Evolutionary conservation across 1,140 invertebrate species (phyloP).

Genomic region (Sesamia nonagrioides): DNA sequence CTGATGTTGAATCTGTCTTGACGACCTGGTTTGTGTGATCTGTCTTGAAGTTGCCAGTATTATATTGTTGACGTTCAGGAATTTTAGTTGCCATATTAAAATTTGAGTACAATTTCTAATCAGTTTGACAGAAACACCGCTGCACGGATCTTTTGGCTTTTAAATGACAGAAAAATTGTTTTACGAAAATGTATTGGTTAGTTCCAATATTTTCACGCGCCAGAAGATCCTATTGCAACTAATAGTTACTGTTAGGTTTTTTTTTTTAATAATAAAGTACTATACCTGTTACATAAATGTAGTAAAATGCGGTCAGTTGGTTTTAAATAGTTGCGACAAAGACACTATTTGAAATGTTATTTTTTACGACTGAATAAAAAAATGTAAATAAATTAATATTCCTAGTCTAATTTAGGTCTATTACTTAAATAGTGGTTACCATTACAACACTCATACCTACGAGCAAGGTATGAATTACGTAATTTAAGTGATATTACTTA

Average conservation of each 20-base stretch:
- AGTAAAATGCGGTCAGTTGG: constrained; percentile 29
- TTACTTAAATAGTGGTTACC: constrained; percentile 76
- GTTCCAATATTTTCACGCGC: too few species aligned
- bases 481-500: constrained; percentile 30
- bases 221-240: too few species aligned
- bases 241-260: not conserved
- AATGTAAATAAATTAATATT: constrained; percentile 79
- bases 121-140: not conserved
- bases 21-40: too few species aligned
- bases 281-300: not conserved
- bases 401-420: constrained; percentile 69
- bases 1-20: too few species aligned
- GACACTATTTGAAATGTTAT: constrained; percentile 44
- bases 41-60: not conserved
- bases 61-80: constrained; percentile 11
- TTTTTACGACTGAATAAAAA: constrained; percentile 75
- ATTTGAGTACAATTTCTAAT: constrained; percentile 29
- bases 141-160: too few species aligned
- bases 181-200: too few species aligned
- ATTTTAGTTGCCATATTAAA: constrained; percentile 27
- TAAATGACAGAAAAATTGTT: too few species aligned
- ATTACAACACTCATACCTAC: constrained; percentile 66
- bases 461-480: constrained; percentile 15
- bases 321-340: constrained; percentile 39
- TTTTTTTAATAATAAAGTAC: not conserved